Evolutionary conservation across 2,797 vertebrate species (phyloP), one percentile per base, ranked within the genome.

Genomic region (Chanos chanos): DNA sequence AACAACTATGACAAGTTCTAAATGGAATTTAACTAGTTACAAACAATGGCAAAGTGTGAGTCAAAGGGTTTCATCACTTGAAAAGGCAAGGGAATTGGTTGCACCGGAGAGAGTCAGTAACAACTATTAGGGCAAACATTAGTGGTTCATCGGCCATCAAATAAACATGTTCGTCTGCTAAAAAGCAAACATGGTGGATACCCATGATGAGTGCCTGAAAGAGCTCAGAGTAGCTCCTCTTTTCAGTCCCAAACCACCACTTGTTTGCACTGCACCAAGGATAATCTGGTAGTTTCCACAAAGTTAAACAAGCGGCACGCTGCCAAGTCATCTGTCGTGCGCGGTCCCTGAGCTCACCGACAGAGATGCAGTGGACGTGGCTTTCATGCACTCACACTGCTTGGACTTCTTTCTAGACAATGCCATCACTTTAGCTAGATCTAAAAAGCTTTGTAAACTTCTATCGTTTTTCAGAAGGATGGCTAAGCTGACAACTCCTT

Each of bases 271-370:
- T 79, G 69, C 59, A 76, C 76, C 43, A 64, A 79, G 79, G 85
- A 86, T 83, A 84, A 89, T 86, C 81, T 84, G 77, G 79, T 83
- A 81, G 82, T 81, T 84, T 82, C 75, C 75, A 78, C 77, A 79
- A 85, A 85, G 82, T 86, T 81, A 87, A 87, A 88, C 81, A 89
- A 85, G 75, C 64, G 81, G 85, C 85, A 28, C 44, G 66, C 75
- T 81, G 86, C 86, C 85, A 86, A 80, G 77, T 78, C 71, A 56
- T 79, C 45, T 50, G 81, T 77, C 76, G 73, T 83, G 85, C 77
- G 81, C 77, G 66, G 76, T 66, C 22, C 72, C 74, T 73, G 80
- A 78, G 78, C 56, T 63, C 78, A 71, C 79, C 86, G 78, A 85
- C 81, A 75, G 74, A 80, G 80, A 19, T 73, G 53, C 58, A 64